Base-by-base conservation (phyloP, 2,113 vertebrate genomes). In the Oplegnathus fasciatus region DNA sequence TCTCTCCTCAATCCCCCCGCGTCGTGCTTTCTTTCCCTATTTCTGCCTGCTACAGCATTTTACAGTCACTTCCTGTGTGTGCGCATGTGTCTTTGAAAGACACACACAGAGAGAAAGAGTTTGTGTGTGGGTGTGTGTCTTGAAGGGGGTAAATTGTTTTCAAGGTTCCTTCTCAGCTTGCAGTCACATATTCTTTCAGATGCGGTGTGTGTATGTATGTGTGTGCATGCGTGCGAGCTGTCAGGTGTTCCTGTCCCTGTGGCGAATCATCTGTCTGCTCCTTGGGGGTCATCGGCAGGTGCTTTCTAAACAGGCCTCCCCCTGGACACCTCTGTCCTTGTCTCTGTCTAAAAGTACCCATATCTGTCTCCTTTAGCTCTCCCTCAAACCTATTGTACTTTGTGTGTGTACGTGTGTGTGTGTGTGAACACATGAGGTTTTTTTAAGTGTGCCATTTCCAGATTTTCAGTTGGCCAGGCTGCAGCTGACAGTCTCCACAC, bases 221-320 rank as follows among this genome's bases (percentile, higher is more conserved):
- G 61, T 40, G 22, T 71, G 44, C 42, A 46, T 24, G 82, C 18
- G 86, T 10, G 75, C 0, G 37, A 62, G 83, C 66, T 84, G 78
- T 90, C 81, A 88, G 78, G 44, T 40, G 30, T 11, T 66, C 75
- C 50, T 32, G 48, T 80, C 78, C 82, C 89, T 58, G 81, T 80
- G 81, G 89, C 34, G 54, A 80, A 86, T 92, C 89, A 88, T 91
- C 90, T 91, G 88, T 89, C 87, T 67, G 84, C 86, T 86, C 83
- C 81, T 83, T 44, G 30, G 81, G 79, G 85, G 79, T 81, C 48
- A 28, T 78, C 32, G 20, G 72, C 88, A 92, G 93, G 83, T 74
- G 88, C 62, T 91, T 89, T 91, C 85, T 72, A 76, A 87, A 87
- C 86, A 88, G 68, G 75, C 78, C n/a, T 80, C 82, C 88, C 78